phyloP scores from a whole-genome alignment of 2,797 vertebrate species.

The Hirundo rustica region DNA sequence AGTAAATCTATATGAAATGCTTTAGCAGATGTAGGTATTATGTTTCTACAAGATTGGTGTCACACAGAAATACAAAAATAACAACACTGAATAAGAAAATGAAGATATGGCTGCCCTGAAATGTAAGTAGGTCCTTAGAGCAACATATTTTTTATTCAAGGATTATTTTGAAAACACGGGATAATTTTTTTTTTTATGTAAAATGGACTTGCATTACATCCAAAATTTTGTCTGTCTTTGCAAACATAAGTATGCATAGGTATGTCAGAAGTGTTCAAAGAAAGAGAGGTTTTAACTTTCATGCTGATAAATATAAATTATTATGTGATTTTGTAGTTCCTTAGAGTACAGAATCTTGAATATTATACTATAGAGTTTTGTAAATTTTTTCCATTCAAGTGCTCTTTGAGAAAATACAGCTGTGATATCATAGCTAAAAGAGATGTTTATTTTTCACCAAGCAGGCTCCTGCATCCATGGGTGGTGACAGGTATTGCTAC shows the following conservation, averaged over 20 bases:
- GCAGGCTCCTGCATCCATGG: rapidly evolving
- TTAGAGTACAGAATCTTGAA: not conserved
- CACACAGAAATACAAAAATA: not conserved
- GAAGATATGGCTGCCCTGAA: not conserved
- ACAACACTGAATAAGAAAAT: not conserved
- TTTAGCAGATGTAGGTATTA: not conserved
- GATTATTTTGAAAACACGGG: not conserved
- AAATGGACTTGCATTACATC: not conserved
- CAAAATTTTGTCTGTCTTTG: not conserved
- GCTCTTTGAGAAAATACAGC: not conserved
- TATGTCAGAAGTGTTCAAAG: not conserved
- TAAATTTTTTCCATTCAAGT: not conserved
- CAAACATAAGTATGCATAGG: not conserved
- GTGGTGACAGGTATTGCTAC: not conserved
- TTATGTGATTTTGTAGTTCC: not conserved
- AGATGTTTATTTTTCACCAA: not conserved
- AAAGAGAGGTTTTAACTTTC: not conserved
- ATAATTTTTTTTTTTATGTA: not conserved
- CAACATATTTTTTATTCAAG: not conserved
- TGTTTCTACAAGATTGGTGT: not conserved
- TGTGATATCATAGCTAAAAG: not conserved
- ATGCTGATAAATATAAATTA: not conserved
- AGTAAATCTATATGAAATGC: not conserved
- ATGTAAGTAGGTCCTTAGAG: not conserved
- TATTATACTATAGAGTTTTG: not conserved